Conservation (phyloP, 1,140 invertebrate genomes). For the Phthorimaea operculella region DNA sequence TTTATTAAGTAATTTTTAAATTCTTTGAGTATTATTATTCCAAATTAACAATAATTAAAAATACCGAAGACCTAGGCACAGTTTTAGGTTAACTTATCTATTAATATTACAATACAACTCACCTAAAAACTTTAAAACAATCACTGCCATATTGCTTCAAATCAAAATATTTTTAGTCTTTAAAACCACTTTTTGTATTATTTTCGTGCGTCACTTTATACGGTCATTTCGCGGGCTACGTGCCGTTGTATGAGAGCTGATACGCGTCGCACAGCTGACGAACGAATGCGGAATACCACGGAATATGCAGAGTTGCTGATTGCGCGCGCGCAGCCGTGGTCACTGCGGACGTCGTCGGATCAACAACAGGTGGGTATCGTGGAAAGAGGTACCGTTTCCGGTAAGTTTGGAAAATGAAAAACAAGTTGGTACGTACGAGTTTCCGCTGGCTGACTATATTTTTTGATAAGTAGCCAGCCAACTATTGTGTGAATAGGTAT, state of each 20-base stretch:
- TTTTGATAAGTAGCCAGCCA: too few species aligned
- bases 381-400: conserved; percentile 18
- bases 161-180: neutral
- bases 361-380: conserved; percentile 20
- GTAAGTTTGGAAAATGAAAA: conserved; percentile 6
- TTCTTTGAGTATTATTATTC: too few species aligned
- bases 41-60: too few species aligned
- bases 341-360: conserved; percentile 26
- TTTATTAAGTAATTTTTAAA: too few species aligned
- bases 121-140: conserved; percentile 42
- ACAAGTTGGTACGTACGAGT: neutral
- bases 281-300: neutral
- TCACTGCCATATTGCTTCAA: conserved; percentile 36
- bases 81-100: neutral
- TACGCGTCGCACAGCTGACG: neutral
- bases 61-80: too few species aligned
- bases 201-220: conserved; percentile 6
- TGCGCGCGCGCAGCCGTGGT: conserved; percentile 7
- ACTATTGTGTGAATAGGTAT: too few species aligned
- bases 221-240: conserved; percentile 14
- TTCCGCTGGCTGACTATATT: neutral
- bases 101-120: conserved; percentile 20
- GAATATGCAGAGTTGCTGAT: neutral
- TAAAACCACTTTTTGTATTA: neutral
- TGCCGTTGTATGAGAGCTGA: neutral